Percentiles rank a stretch among this genome's conserved stretches.
These are phyloP conservation scores for Mus spicilegus DNA, from an alignment of 2,113 vertebrate genomes.

Conservation along the genomic window DNA sequence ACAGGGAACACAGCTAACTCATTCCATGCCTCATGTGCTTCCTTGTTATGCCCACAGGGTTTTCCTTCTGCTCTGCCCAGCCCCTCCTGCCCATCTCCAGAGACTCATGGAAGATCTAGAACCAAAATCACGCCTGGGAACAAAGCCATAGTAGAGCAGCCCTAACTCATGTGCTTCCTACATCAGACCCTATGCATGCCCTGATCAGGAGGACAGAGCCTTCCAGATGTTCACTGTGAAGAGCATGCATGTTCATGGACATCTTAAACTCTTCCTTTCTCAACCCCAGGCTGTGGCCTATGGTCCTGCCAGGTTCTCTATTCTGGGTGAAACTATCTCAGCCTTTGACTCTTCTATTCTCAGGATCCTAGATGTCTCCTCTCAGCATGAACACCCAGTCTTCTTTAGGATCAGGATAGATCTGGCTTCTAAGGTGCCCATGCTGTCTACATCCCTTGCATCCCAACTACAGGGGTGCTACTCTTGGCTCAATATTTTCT, in stretches of 20 bases:
- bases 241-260: rapidly evolving
- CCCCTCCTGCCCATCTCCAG: neutral
- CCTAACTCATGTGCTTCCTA: neutral
- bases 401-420: neutral
- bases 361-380: neutral
- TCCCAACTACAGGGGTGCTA: neutral
- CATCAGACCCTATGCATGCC: neutral
- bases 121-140: neutral
- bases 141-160: neutral
- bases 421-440: too few relatives aligned
- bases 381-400: neutral
- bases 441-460: neutral
- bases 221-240: neutral
- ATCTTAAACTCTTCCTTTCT: neutral
- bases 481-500: neutral
- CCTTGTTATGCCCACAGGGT: neutral
- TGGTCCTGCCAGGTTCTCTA: neutral
- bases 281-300: neutral
- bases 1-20: neutral
- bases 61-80: neutral
- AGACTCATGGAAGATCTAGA: neutral
- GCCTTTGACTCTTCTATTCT: neutral
- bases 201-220: neutral
- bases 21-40: neutral
- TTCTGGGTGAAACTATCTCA: neutral